A percentile compares a stretch with the other conserved stretches of the same genome.
These are phyloP conservation scores for Brachionus asplanchnoidis DNA, from an alignment of 1,140 invertebrate species.

Conservation along the genomic window DNA sequence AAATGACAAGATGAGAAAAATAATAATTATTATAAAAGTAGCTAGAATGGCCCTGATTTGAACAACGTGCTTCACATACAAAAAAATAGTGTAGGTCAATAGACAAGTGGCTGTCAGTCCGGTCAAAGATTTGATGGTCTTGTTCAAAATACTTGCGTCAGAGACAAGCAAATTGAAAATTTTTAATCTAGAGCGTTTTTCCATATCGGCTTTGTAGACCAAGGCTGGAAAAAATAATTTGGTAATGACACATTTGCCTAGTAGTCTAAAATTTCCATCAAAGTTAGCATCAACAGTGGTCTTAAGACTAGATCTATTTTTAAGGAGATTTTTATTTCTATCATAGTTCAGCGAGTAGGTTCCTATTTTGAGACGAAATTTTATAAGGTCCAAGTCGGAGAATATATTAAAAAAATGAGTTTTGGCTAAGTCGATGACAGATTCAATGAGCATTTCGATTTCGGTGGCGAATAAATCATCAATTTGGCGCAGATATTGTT, in stretches of 20 bases:
- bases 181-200: not conserved
- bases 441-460: not conserved
- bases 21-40: not conserved
- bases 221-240: slow-evolving; percentile 15
- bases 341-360: not conserved
- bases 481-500: not conserved
- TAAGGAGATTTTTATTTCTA: not conserved
- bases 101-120: not conserved
- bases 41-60: not conserved
- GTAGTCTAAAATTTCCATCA: not conserved
- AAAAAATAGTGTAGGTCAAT: not conserved
- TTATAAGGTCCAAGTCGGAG: not conserved
- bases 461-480: not conserved
- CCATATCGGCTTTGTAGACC: slow-evolving; percentile 6
- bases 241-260: not conserved
- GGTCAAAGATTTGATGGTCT: not conserved
- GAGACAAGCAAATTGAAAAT: not conserved
- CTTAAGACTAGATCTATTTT: not conserved
- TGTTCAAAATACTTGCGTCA: not conserved
- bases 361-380: slow-evolving; percentile 13
- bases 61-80: not conserved
- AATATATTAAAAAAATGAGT: not conserved
- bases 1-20: not conserved
- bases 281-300: not conserved
- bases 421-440: not conserved